Evolutionary conservation across 2,113 vertebrate genomes (phyloP), one percentile per base, ranked within the genome.

Genomic region (Formicarius rufipectus): DNA sequence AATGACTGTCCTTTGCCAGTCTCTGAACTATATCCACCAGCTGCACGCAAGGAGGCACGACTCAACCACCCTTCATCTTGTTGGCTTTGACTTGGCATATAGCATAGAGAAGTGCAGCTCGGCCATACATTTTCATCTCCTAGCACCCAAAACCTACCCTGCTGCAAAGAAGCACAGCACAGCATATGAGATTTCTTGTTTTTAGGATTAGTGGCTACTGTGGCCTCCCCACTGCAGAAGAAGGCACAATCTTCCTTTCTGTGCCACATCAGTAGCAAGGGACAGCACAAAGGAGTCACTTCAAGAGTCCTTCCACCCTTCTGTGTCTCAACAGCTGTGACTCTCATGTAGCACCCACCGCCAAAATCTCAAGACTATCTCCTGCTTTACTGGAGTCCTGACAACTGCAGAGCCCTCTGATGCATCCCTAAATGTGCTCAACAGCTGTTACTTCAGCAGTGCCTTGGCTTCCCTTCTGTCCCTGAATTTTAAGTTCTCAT

Each of bases 351-450:
- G 42, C 39, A 71, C 15, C n/a, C 40, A 86, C 7, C 11, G 17
- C 20, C 47, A 63, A 18, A 44, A 67, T 50, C 56, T 71, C 50
- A 55, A n/a, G 27, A 49, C 12, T 62, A 39, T 39, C n/a, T 82
- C 22, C 9, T 60, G 13, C 8, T 68, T 8, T 71, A 1, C 50
- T 50, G 50, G 15, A 58, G n/a, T 53, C 18, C 53, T 87, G 31
- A 77, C 49, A 73, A 2, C 13, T 12, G 14, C 9, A 18, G 42
- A 69, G 40, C 22, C 25, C n/a, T 62, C 31, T 66, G 15, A 33
- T 80, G 23, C 0, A 0, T 71, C 68, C n/a, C 33, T 44, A 5
- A 42, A 5, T 31, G 15, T 45, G 23, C 42, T 86, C 9, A 56
- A 37, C 31, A 69, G 30, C 58, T 83, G 31, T n/a, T 74, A 14